phyloP scores from a whole-genome alignment of 2,113 vertebrate species.

The Sander lucioperca region DNA sequence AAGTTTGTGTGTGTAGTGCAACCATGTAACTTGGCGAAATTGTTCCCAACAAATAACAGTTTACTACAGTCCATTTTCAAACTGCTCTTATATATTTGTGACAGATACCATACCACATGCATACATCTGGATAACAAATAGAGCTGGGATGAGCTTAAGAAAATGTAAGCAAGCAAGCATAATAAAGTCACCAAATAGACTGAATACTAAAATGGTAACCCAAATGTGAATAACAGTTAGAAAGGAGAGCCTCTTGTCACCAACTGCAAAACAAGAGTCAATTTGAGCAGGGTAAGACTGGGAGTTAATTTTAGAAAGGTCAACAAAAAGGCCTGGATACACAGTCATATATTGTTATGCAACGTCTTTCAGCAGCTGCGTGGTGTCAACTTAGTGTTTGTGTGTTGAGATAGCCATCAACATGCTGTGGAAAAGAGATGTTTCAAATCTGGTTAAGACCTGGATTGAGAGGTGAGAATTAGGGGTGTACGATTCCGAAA shows the following conservation, averaged over 20 bases:
- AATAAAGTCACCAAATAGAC: not conserved
- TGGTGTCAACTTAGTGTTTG: constrained; percentile 33
- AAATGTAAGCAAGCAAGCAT: not conserved
- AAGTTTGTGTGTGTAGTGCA: not conserved
- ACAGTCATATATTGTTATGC: constrained; percentile 61
- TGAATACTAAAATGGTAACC: not conserved
- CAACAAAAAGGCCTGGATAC: constrained; percentile 48
- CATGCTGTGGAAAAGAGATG: constrained; percentile 4
- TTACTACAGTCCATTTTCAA: not conserved
- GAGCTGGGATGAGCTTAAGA: not conserved
- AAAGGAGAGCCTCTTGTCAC: constrained; percentile 19
- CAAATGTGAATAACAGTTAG: constrained; percentile 7
- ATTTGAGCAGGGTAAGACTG: constrained; percentile 28
- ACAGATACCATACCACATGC: constrained; percentile 19
- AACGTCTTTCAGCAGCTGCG: constrained; percentile 45
- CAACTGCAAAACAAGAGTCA: constrained; percentile 43
- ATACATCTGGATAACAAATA: constrained; percentile 23
- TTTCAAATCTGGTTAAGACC: constrained; percentile 21
- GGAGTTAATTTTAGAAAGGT: constrained; percentile 56
- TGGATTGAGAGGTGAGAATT: not conserved
- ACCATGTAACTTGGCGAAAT: constrained; percentile 1
- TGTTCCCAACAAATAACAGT: constrained; percentile 11
- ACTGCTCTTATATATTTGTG: constrained; percentile 18
- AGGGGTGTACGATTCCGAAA: no score
- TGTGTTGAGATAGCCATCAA: constrained; percentile 8